Conservation (phyloP, 1,140 invertebrate species). For the Zaprionus lachaisei region DNA sequence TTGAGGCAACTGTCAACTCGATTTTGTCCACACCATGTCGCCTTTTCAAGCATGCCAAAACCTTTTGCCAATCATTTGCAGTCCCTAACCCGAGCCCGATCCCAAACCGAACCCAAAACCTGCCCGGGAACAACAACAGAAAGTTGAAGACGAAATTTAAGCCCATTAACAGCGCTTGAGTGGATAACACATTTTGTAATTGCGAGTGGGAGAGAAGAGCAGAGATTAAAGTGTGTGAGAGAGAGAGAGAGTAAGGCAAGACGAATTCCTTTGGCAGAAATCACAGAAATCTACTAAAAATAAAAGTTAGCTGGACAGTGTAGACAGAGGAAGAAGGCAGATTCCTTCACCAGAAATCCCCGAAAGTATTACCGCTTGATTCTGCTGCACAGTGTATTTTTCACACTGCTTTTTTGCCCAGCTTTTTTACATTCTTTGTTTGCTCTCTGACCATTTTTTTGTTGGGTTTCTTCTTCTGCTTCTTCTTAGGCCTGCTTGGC, state of each 20-base stretch:
- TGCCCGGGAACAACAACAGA: slow-evolving; percentile 29
- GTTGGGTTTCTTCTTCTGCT: slow-evolving; percentile 14
- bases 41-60: slow-evolving; percentile 36
- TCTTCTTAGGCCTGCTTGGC: not conserved
- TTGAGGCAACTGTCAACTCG: slow-evolving; percentile 39
- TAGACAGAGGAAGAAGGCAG: not conserved
- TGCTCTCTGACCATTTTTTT: slow-evolving; percentile 8
- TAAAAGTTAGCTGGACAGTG: slow-evolving; percentile 30
- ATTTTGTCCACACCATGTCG: slow-evolving; percentile 25
- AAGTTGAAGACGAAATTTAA: slow-evolving; percentile 66
- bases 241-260: not conserved
- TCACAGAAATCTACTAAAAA: slow-evolving; percentile 30
- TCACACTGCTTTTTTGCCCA: not conserved
- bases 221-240: not conserved
- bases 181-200: slow-evolving; percentile 54
- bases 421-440: not conserved
- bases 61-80: slow-evolving; percentile 66
- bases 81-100: slow-evolving; percentile 13
- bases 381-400: slow-evolving; percentile 20
- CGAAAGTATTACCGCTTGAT: slow-evolving; percentile 49
- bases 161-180: slow-evolving; percentile 77
- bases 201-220: slow-evolving; percentile 17
- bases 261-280: slow-evolving; percentile 57
- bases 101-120: slow-evolving; percentile 21
- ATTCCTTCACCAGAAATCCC: not conserved